A percentile compares a stretch with the other conserved stretches of the same genome.
Conservation (phyloP, 2,888 invertebrate species). For the Temnothorax unifasciatus region DNA sequence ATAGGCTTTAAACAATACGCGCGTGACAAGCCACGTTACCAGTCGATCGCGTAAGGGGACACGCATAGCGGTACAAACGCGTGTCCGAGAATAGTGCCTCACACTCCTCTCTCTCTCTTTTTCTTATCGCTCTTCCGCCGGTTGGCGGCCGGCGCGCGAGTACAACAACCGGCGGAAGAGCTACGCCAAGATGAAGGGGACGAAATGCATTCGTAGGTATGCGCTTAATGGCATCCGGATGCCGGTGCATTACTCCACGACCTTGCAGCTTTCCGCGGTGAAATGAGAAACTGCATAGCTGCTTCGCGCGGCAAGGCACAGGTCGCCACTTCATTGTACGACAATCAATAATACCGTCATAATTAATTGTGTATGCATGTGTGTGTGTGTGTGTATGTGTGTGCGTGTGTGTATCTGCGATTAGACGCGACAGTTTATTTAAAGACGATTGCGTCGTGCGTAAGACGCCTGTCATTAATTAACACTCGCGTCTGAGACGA, state of each 20-base stretch:
- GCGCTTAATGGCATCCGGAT: constrained; percentile 55
- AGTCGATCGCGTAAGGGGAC: constrained; percentile 47
- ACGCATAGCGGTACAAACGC: constrained; percentile 35
- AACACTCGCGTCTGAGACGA: constrained; percentile 59
- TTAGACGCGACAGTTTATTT: constrained; percentile 34
- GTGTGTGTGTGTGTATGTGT: background rate
- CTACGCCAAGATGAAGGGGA: constrained; percentile 33
- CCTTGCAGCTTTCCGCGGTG: constrained; percentile 39
- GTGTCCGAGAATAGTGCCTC: constrained; percentile 38
- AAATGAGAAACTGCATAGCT: constrained; percentile 33
- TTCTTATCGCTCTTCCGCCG: constrained; percentile 41
- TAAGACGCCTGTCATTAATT: constrained; percentile 46
- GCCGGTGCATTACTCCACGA: constrained; percentile 30
- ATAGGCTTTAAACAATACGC: constrained; percentile 12
- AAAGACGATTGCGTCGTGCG: constrained; percentile 26
- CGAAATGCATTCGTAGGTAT: constrained; percentile 41
- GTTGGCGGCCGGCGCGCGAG: background rate
- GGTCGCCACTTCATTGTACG: background rate
- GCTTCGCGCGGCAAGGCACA: background rate
- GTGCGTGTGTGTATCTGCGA: background rate
- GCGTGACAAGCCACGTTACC: constrained; percentile 43
- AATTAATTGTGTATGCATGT: constrained; percentile 13
- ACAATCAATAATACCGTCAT: constrained; percentile 15
- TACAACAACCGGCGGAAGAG: constrained; percentile 43
- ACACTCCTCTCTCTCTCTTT: background rate